phyloP scores from a whole-genome alignment of 2,888 invertebrate species.

The Napeogenes sylphis region DNA sequence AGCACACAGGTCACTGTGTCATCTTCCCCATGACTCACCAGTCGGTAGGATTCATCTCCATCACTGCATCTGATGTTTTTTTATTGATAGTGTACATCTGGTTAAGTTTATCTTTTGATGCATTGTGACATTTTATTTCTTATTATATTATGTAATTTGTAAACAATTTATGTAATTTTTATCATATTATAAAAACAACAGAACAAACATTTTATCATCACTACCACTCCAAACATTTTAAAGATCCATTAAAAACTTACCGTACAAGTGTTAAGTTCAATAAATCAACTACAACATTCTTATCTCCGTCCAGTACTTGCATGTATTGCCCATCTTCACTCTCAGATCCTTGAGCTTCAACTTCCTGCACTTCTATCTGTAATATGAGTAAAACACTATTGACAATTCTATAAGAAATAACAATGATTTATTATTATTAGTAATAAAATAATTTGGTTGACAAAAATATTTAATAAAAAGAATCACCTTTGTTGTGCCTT shows the following conservation, averaged over 20 bases:
- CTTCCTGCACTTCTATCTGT: constrained; percentile 17
- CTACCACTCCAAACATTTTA: not conserved
- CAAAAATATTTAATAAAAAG: too few relatives aligned
- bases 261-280: constrained; percentile 61
- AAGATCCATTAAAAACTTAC: constrained; percentile 38
- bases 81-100: not conserved
- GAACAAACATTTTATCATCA: too few relatives aligned
- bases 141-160: not conserved
- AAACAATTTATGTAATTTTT: too few relatives aligned
- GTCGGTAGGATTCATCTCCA: constrained; percentile 51
- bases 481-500: constrained; percentile 34
- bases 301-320: constrained; percentile 49
- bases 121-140: not conserved
- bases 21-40: constrained; percentile 46
- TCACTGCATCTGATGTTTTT: constrained; percentile 47
- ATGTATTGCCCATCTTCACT: constrained; percentile 39
- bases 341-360: constrained; percentile 22
- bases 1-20: constrained; percentile 60
- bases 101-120: not conserved
- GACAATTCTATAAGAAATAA: too few relatives aligned
- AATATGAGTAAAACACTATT: not conserved
- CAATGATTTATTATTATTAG: too few relatives aligned
- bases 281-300: constrained; percentile 55
- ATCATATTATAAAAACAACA: too few relatives aligned
- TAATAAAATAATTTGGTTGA: too few relatives aligned